These are phyloP conservation scores for Caracal caracal DNA, from an alignment of 2,113 vertebrate species.

Conservation along the genomic window DNA sequence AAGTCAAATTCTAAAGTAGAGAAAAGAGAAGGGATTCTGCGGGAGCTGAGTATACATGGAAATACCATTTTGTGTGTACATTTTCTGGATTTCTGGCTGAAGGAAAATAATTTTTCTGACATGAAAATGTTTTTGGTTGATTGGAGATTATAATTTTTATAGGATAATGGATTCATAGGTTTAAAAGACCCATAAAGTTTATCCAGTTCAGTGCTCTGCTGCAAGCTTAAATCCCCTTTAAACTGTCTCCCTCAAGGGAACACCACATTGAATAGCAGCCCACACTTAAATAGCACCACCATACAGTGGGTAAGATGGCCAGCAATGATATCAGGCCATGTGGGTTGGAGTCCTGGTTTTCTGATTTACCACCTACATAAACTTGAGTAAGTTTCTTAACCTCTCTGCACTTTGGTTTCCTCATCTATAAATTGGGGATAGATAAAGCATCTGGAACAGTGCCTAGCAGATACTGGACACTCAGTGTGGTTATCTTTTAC, in stretches of 20 bases:
- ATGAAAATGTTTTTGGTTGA: not conserved
- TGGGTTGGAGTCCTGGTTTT: not conserved
- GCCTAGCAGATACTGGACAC: not conserved
- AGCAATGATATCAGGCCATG: not conserved
- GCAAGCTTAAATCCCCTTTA: not conserved
- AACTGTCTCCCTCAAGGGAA: not conserved
- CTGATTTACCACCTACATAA: not conserved
- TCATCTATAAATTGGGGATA: constrained; percentile 1
- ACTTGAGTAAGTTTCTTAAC: constrained; percentile 5
- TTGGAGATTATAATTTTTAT: constrained; percentile 14
- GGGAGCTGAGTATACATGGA: not conserved
- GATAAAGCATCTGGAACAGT: not conserved
- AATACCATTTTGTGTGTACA: not conserved
- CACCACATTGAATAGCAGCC: not conserved
- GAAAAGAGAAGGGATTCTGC: not conserved
- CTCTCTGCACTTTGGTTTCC: constrained; percentile 59
- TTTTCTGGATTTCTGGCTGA: constrained; percentile 3
- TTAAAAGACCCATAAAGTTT: not conserved
- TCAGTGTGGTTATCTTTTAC: not conserved
- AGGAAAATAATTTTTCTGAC: not conserved
- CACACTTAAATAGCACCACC: not conserved
- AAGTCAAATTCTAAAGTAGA: not conserved
- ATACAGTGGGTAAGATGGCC: not conserved
- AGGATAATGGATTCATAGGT: not conserved
- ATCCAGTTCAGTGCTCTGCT: not conserved